Conservation (phyloP, 2,113 vertebrate genomes). For the Chamaetylas fuelleborni region DNA sequence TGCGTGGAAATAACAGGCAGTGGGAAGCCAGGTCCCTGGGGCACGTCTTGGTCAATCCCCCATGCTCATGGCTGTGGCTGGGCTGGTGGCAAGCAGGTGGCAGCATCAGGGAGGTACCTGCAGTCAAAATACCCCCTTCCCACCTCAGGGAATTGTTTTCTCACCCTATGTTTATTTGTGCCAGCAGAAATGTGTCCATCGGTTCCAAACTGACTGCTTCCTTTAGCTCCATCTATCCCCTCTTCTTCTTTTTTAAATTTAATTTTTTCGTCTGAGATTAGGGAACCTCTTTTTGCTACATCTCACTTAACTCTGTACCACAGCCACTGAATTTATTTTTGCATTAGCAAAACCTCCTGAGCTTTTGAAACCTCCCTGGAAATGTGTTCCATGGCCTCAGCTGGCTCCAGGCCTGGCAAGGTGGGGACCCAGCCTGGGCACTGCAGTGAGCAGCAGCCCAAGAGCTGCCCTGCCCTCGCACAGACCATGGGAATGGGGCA, state of each 20-base stretch:
- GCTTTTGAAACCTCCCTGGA: background rate
- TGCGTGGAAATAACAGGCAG: background rate
- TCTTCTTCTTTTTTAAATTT: background rate
- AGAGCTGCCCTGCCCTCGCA: background rate
- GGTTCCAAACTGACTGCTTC: background rate
- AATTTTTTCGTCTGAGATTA: background rate
- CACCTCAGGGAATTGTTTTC: background rate
- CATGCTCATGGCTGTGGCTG: accelerated
- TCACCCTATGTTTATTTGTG: background rate
- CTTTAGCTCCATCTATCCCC: background rate
- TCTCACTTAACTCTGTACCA: background rate
- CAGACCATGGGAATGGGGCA: background rate
- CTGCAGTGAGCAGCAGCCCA: background rate
- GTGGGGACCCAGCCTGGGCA: background rate
- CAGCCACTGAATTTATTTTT: background rate
- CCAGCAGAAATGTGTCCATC: background rate
- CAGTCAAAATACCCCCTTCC: background rate
- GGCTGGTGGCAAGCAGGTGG: background rate
- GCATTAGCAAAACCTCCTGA: background rate
- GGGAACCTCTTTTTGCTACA: background rate
- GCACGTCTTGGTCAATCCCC: background rate
- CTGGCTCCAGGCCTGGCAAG: background rate
- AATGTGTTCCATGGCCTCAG: background rate
- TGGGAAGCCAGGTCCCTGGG: background rate
- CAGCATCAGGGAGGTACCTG: accelerated